Evolutionary conservation across 2,888 invertebrate species (phyloP).

Genomic region (Pyrocoelia pectoralis): DNA sequence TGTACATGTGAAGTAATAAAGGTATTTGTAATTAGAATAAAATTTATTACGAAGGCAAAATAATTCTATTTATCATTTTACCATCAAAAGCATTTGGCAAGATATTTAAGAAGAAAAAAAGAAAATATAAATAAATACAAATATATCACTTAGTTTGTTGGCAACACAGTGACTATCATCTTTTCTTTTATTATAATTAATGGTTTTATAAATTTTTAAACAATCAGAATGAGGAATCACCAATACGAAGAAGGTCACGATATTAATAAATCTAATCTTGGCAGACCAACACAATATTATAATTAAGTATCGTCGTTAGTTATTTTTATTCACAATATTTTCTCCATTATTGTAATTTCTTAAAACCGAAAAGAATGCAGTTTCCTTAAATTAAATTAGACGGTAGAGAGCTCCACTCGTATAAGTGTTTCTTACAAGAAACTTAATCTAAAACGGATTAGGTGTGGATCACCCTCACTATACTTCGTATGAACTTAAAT

Average conservation of each 20-base stretch:
- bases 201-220: constrained; percentile 18
- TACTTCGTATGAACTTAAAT: constrained; percentile 49
- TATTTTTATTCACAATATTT: constrained; percentile 7
- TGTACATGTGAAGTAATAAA: not conserved
- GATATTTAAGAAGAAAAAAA: not conserved
- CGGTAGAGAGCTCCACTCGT: not conserved
- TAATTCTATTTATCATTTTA: not conserved
- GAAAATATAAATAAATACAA: constrained; percentile 5
- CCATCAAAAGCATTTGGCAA: constrained; percentile 10
- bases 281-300: not conserved
- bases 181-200: constrained; percentile 13
- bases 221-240: constrained; percentile 16
- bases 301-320: not conserved
- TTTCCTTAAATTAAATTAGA: constrained; percentile 1
- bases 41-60: constrained; percentile 4
- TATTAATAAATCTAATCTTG: constrained; percentile 15
- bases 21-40: not conserved
- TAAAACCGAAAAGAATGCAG: not conserved
- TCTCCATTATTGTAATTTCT: not conserved
- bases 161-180: not conserved
- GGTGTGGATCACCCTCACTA: constrained; percentile 38
- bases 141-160: constrained; percentile 11
- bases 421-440: not conserved
- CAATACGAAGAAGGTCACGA: constrained; percentile 7
- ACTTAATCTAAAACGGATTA: constrained; percentile 44